Evolutionary conservation across 2,113 vertebrate genomes (phyloP).

Genomic region (Crotalus tigris): DNA sequence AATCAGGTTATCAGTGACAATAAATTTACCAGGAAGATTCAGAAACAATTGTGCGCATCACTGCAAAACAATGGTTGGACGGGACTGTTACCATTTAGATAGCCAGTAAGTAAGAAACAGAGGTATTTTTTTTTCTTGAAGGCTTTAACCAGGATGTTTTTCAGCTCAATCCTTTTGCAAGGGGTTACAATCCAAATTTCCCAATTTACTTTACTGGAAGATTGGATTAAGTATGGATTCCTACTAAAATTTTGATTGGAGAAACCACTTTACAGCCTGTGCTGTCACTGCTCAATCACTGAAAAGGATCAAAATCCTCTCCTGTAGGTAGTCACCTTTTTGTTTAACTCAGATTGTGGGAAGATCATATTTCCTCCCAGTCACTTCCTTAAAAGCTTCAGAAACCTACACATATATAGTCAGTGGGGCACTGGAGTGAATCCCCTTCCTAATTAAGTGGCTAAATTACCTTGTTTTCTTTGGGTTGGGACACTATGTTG

Average conservation of each 20-base stretch:
- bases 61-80: background rate
- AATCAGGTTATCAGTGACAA: conserved; percentile 18
- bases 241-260: background rate
- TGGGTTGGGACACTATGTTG: background rate
- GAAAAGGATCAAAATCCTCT: background rate
- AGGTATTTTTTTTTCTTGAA: background rate
- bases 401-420: background rate
- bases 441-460: background rate
- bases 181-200: background rate
- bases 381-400: background rate
- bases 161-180: background rate
- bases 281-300: too few species aligned
- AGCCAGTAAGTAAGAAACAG: background rate
- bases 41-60: background rate
- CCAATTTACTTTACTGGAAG: background rate
- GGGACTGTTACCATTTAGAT: background rate
- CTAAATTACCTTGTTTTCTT: background rate
- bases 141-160: background rate
- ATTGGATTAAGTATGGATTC: background rate
- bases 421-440: background rate
- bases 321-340: background rate
- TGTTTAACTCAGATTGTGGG: background rate
- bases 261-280: background rate
- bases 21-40: background rate
- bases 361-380: background rate